Evolutionary conservation across 2,113 vertebrate species (phyloP).

Genomic region (Todiramphus saurophagus): DNA sequence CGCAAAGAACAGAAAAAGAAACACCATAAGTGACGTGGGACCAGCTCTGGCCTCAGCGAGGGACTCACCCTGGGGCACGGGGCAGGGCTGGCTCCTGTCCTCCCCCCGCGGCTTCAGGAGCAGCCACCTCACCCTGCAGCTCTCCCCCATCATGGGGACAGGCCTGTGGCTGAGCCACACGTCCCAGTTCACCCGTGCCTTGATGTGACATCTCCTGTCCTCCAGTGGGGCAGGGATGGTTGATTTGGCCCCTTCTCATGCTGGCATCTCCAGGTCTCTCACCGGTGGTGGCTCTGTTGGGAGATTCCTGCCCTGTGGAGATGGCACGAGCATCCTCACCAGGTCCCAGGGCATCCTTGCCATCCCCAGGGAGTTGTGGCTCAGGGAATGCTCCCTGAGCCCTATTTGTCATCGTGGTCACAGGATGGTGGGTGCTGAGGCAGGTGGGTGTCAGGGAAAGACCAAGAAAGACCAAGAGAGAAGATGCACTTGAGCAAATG

Average conservation of each 20-base stretch:
- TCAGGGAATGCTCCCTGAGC: neutral
- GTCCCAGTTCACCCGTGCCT: neutral
- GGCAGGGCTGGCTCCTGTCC: neutral
- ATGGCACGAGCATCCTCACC: fast-evolving
- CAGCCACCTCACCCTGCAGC: fast-evolving
- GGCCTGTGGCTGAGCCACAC: neutral
- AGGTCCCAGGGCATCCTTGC: neutral
- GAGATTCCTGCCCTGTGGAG: neutral
- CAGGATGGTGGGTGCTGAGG: neutral
- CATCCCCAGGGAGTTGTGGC: neutral
- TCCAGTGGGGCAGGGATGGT: fast-evolving
- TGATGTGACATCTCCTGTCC: neutral
- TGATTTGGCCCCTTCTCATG: neutral
- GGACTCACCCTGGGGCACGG: fast-evolving
- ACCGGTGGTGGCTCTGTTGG: neutral
- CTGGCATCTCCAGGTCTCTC: neutral
- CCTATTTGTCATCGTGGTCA: fast-evolving
- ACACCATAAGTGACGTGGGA: slow-evolving; percentile 51
- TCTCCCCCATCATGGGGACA: neutral
- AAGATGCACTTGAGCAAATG: neutral
- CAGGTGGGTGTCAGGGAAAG: neutral
- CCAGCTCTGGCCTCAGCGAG: fast-evolving
- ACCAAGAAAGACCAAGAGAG: neutral
- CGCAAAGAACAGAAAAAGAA: slow-evolving; percentile 81
- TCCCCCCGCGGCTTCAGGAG: fast-evolving